Base-by-base conservation (phyloP, 1,140 invertebrate genomes). In the Neuroterus valhalla region DNA sequence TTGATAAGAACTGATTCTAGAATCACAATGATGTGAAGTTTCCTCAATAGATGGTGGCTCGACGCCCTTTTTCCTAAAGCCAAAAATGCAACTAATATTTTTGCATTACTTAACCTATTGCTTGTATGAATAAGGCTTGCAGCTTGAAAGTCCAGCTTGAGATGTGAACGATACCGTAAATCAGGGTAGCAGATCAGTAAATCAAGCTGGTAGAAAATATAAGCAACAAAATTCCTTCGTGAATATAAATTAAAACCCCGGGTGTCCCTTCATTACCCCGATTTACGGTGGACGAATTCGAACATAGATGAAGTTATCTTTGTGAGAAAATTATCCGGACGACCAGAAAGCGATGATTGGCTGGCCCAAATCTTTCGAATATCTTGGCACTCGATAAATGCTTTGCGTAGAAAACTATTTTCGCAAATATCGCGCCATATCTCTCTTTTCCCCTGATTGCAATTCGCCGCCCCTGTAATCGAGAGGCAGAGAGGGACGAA, bases 371-470 rank as follows among this genome's bases (percentile, higher is more conserved):
- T 50, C 43, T 67, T 66, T 55, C 68, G 71, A 78, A 78, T 72
- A 76, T 66, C 71, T 86, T 88, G 85, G 87, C 87, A 87, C 79
- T 68, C 84, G 75, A 86, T 82, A 82, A 83, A 86, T 86, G 82
- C 78, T 73, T 79, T 76, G 80, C 81, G 75, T 80, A 79, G 81
- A 82, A 80, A 82, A 84, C 81, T 85, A 83, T 87, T 87, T 87
- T 88, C 82, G 84, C 85, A 80, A 81, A 85, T 86, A 82, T 82
- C 74, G 66, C 77, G 78, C 82, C 82, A 79, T 83, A 84, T 85
- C 82, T 86, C 78, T 76, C 66, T 79, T 78, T 78, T 75, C 78
- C 78, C 77, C 81, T 68, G 76, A 44, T 44, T 75, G 14, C 71
- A 43, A 45, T 76, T 76, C 80, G 73, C 78, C 77, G 77, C 82